Conservation (phyloP, 2,888 invertebrate species). For the Agrilus cyanescens region DNA sequence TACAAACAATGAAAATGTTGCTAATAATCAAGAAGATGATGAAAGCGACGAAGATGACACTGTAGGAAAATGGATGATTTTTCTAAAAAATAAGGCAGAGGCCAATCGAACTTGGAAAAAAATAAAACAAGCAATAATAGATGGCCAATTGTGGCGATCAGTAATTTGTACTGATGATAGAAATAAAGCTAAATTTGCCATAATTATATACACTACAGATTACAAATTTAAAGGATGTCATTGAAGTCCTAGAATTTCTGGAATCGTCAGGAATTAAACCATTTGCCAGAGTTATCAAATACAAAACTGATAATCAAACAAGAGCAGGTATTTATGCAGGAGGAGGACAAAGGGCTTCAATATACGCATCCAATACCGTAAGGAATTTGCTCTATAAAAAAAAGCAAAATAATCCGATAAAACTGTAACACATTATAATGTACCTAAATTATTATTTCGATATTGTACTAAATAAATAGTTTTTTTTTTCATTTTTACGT, state of each 20-base stretch:
- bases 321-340: conserved; percentile 1
- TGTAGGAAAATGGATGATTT: conserved; percentile 6
- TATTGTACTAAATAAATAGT: too few relatives aligned
- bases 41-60: not conserved
- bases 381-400: not conserved
- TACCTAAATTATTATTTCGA: too few relatives aligned
- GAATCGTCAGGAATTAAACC: conserved; percentile 4
- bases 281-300: not conserved
- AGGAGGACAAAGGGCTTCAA: conserved; percentile 2
- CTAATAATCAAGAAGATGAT: not conserved
- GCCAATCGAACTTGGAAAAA: conserved; percentile 2
- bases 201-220: conserved; percentile 6
- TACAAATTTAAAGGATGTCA: conserved; percentile 2
- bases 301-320: conserved; percentile 5
- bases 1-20: not conserved
- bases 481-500: too few relatives aligned
- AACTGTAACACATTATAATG: too few relatives aligned
- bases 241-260: conserved; percentile 3
- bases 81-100: not conserved
- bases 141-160: not conserved
- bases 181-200: not conserved
- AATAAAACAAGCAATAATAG: conserved; percentile 1
- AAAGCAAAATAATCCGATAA: too few relatives aligned
- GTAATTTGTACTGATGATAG: conserved; percentile 2
- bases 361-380: conserved; percentile 4